phyloP scores from a whole-genome alignment of 2,113 vertebrate species.

The Ceyx melanurus region DNA sequence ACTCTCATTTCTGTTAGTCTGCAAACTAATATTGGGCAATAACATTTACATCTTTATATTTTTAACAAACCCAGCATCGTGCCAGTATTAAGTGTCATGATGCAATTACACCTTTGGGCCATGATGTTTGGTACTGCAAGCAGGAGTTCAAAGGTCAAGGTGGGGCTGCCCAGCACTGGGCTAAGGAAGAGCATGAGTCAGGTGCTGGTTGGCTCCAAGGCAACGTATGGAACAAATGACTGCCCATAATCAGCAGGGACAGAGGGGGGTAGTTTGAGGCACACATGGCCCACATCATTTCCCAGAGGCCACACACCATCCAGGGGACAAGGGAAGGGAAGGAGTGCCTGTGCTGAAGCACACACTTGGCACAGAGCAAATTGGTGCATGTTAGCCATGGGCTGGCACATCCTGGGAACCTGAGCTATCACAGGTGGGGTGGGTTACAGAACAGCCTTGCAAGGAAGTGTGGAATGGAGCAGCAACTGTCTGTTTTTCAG shows the following conservation, averaged over 20 bases:
- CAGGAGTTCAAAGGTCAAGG: not conserved
- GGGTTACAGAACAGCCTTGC: not conserved
- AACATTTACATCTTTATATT: not conserved
- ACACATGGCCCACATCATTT: rapidly evolving
- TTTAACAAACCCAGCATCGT: not conserved
- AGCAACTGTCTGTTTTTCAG: not conserved
- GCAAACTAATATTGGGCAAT: not conserved
- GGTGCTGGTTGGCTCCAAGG: not conserved
- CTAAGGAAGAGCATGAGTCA: not conserved
- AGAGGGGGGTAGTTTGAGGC: not conserved
- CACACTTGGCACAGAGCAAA: not conserved
- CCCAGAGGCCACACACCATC: rapidly evolving
- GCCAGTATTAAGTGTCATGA: not conserved
- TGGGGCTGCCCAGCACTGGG: rapidly evolving
- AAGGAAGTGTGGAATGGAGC: not conserved
- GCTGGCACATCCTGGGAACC: not conserved
- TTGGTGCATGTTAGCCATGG: rapidly evolving
- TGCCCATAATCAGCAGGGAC: not conserved
- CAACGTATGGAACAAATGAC: rapidly evolving
- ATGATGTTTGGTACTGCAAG: not conserved
- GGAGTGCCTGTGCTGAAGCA: not conserved
- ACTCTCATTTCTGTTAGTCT: not conserved
- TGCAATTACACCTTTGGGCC: not conserved
- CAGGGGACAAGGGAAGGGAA: rapidly evolving
- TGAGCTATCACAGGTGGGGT: not conserved